Conservation (phyloP, 2,888 invertebrate genomes). For the Acanthopleura granulata region DNA sequence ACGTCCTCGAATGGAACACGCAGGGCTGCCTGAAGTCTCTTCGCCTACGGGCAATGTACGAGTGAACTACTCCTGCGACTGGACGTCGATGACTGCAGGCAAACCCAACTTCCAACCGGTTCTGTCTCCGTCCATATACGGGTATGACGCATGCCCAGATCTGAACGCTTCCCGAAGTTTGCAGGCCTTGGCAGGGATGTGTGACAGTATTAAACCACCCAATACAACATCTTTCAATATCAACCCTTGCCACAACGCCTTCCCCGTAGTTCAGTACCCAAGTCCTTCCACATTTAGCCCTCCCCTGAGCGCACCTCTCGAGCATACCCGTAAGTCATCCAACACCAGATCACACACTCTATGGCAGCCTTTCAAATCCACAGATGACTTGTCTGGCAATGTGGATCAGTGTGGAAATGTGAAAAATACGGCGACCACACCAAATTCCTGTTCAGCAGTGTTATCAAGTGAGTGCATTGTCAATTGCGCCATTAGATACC, state of each 20-base stretch:
- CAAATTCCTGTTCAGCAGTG: too few species aligned
- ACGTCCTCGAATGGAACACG: not conserved
- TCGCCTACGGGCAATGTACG: not conserved
- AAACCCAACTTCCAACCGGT: not conserved
- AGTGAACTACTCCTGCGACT: not conserved
- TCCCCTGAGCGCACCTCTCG: too few species aligned
- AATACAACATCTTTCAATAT: too few species aligned
- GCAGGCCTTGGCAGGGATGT: constrained; percentile 19
- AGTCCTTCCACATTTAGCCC: too few species aligned
- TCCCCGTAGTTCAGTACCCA: too few species aligned
- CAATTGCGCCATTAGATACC: too few species aligned
- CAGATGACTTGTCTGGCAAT: too few species aligned
- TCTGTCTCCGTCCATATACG: not conserved
- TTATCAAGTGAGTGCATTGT: too few species aligned
- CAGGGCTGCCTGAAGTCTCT: not conserved
- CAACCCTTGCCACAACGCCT: too few species aligned
- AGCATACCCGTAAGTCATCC: too few species aligned
- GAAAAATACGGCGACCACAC: too few species aligned
- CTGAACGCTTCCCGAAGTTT: constrained; percentile 11
- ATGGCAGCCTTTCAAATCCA: constrained; percentile 13
- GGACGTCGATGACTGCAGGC: not conserved
- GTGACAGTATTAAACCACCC: not conserved
- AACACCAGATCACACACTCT: not conserved
- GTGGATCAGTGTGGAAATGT: too few species aligned
- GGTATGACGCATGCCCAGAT: not conserved